Conservation (phyloP, 2,797 vertebrate species). For the Scarus forsteni region DNA sequence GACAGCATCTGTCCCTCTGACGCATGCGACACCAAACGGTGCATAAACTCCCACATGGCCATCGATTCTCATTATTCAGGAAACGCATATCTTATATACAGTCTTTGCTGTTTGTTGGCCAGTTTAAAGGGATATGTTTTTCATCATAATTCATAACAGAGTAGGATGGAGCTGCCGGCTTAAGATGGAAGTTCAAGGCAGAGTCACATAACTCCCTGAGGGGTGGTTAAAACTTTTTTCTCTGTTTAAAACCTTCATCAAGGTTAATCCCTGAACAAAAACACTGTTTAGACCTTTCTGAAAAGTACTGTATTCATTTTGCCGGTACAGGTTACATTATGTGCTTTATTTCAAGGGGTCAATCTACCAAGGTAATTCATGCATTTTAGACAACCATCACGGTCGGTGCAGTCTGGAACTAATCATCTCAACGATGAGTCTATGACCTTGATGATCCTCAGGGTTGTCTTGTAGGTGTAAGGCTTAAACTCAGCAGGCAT, state of each 20-base stretch:
- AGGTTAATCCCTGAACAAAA: constrained; percentile 35
- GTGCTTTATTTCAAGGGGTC: constrained; percentile 10
- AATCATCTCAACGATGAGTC: constrained; percentile 24
- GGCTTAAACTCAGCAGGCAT: background rate
- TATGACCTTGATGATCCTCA: constrained; percentile 20
- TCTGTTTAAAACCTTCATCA: constrained; percentile 18
- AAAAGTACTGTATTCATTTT: constrained; percentile 14
- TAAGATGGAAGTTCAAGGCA: background rate
- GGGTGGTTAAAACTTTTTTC: constrained; percentile 24
- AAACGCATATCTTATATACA: constrained; percentile 1
- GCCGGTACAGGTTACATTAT: constrained; percentile 2
- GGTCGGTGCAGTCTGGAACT: constrained; percentile 31
- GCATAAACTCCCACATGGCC: background rate
- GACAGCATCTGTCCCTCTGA: constrained; percentile 64
- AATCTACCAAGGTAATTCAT: constrained; percentile 25
- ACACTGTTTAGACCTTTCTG: constrained; percentile 22
- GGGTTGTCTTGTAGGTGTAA: constrained; percentile 3
- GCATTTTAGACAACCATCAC: constrained; percentile 9
- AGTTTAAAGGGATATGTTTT: background rate
- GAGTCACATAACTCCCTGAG: background rate
- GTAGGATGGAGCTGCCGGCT: background rate
- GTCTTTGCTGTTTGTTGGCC: background rate
- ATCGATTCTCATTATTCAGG: background rate
- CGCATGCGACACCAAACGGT: constrained; percentile 3
- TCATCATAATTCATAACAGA: background rate